These are phyloP conservation scores for Lontra canadensis DNA, from an alignment of 2,113 vertebrate species.

Conservation along the genomic window DNA sequence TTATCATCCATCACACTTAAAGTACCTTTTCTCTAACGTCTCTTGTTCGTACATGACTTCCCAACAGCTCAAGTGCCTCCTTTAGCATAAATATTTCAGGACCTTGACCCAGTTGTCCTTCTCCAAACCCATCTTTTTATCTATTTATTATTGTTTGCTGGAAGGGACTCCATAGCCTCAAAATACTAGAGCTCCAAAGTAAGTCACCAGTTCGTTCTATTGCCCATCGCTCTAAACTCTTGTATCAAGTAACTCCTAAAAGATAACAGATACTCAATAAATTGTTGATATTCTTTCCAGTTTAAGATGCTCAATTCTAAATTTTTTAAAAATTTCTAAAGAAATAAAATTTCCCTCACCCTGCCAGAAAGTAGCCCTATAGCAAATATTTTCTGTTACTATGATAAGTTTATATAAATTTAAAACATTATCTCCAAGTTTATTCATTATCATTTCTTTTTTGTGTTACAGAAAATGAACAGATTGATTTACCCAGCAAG, in stretches of 20 bases:
- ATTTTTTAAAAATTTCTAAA: neutral
- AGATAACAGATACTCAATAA: neutral
- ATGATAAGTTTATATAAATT: slow-evolving; percentile 24
- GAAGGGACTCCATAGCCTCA: neutral
- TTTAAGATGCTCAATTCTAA: neutral
- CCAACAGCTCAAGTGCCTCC: neutral
- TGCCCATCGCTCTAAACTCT: neutral
- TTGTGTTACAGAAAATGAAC: slow-evolving; percentile 21
- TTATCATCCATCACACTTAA: neutral
- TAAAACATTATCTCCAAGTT: slow-evolving; percentile 9
- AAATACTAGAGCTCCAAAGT: neutral
- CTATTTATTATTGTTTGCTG: neutral
- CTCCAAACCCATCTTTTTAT: neutral
- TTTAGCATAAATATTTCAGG: neutral
- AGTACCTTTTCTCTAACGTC: neutral
- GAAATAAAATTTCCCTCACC: neutral
- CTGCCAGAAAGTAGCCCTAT: neutral
- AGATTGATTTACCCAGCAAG: slow-evolving; percentile 47
- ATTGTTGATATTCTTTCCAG: neutral
- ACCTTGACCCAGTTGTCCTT: neutral
- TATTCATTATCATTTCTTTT: slow-evolving; percentile 52
- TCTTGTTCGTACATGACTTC: neutral
- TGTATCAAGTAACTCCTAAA: neutral
- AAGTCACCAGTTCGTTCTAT: neutral
- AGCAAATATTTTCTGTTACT: slow-evolving; percentile 27